Base-by-base conservation (phyloP, 2,888 invertebrate genomes). In the Mesochorus sp. region DNA sequence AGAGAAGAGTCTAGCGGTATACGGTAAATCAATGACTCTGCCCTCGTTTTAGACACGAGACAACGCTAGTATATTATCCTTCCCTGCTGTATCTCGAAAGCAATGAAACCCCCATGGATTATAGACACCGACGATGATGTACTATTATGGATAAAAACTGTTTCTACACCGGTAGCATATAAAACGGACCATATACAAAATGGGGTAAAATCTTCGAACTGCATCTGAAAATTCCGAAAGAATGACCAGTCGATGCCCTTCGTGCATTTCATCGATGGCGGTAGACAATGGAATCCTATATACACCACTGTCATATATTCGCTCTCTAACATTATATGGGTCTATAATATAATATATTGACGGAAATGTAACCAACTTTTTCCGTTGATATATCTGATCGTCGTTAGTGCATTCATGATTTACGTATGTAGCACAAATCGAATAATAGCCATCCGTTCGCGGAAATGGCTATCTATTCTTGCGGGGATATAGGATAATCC, bases 11-110 rank as follows among this genome's bases (percentile, higher is more conserved):
- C 64, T 70, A 57, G 62, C 64, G 68, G 31, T 31, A 34, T 64
- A 77, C 81, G 78, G 79, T 82, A 81, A 82, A 82, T 82, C 82
- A 81, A 82, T 81, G 82, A 51, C 49, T 80, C 53, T 82, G 80
- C 70, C 77, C 82, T 77, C 75, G 62, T 81, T 82, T 70, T 64
- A 64, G 42, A 61, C 71, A 62, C 72, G 61, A 59, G 66, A 51
- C 59, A 59, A 19, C 64, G 42, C 5, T 12, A 61, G 26, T 53
- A 53, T 67, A 72, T 77, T 55, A 37, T 62, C 53, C 55, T 37
- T 55, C 61, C 39, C 67, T 70, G 55, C 28, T 76, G 21, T 66
- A 74, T 61, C 66, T 77, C 42, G 49, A 51, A 17, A 4, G 51
- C 57, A 26, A 57, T 42, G 37, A 71, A 61, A 49, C 10, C 66